Evolutionary conservation across 1,140 invertebrate species (phyloP).

Genomic region (Monomorium pharaonis): DNA sequence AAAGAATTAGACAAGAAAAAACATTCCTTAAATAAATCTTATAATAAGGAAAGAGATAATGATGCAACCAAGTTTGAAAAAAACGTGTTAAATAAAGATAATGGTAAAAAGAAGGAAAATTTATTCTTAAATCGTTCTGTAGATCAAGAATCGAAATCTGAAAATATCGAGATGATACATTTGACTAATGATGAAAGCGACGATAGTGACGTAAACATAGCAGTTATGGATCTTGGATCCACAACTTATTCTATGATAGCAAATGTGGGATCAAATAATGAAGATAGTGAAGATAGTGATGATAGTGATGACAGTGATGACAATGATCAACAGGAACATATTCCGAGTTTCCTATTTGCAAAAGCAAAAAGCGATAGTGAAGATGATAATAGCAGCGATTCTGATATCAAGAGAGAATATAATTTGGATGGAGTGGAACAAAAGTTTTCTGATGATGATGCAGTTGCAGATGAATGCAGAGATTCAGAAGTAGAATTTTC

Average conservation of each 20-base stretch:
- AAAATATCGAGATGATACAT: background rate
- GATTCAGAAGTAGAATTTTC: constrained; percentile 77
- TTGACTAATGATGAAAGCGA: background rate
- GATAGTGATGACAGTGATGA: background rate
- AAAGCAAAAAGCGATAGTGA: background rate
- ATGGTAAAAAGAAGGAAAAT: constrained; percentile 10
- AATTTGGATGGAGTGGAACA: constrained; percentile 74
- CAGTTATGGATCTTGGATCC: background rate
- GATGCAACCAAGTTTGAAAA: background rate
- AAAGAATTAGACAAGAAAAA: background rate
- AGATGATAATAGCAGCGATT: constrained; percentile 12
- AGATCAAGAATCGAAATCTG: background rate
- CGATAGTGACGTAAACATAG: background rate
- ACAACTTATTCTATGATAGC: constrained; percentile 42
- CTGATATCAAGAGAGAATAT: constrained; percentile 76
- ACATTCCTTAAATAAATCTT: constrained; percentile 16
- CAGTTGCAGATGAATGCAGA: constrained; percentile 76
- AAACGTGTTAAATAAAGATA: constrained; percentile 11
- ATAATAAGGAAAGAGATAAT: constrained; percentile 12
- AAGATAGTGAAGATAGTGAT: too few relatives aligned
- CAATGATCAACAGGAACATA: background rate
- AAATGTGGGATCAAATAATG: constrained; percentile 21
- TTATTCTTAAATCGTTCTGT: background rate
- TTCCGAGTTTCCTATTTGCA: background rate
- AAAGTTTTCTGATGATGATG: constrained; percentile 77